These are phyloP conservation scores for Crax fasciolata DNA, from an alignment of 2,797 vertebrate genomes.

Conservation along the genomic window DNA sequence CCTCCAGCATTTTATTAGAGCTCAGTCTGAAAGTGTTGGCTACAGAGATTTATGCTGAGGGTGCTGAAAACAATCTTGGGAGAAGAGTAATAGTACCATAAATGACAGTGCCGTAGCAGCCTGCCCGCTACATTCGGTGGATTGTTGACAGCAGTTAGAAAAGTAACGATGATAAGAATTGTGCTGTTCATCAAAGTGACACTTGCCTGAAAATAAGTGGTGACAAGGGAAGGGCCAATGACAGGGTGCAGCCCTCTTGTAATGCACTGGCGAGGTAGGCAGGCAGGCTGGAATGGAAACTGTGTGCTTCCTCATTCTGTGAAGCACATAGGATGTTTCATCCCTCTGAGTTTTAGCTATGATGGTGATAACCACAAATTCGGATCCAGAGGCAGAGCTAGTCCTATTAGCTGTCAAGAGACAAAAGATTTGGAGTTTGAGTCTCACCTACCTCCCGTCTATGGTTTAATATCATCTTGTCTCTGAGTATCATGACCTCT, in stretches of 20 bases:
- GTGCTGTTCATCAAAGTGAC: not conserved
- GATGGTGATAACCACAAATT: not conserved
- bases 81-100: not conserved
- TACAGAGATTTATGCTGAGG: not conserved
- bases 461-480: not conserved
- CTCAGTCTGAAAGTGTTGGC: not conserved
- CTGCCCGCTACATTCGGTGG: not conserved
- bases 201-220: not conserved
- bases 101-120: not conserved
- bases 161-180: not conserved
- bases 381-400: not conserved
- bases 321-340: not conserved
- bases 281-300: not conserved
- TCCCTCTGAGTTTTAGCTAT: not conserved
- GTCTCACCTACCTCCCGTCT: not conserved
- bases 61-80: not conserved
- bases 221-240: not conserved
- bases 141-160: not conserved
- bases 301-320: not conserved
- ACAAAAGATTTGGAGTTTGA: not conserved
- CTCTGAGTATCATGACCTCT: not conserved
- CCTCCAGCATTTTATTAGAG: not conserved
- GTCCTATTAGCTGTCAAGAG: not conserved
- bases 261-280: not conserved
- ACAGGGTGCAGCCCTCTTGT: not conserved